Evolutionary conservation across 2,113 vertebrate genomes (phyloP).

Genomic region (Lynx canadensis): DNA sequence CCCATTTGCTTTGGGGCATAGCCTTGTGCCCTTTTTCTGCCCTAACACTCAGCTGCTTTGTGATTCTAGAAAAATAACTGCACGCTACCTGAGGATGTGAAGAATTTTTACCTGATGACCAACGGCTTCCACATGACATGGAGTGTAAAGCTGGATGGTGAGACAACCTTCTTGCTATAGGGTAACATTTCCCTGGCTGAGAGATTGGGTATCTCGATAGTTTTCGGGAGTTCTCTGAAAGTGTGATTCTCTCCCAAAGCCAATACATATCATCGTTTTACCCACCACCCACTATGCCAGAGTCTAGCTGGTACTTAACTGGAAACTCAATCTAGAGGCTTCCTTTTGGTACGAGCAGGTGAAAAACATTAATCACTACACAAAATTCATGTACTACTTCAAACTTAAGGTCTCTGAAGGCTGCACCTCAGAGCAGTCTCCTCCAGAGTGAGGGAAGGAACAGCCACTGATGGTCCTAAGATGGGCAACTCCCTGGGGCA

Average conservation of each 20-base stretch:
- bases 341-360: not conserved
- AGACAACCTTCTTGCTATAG: slow-evolving; percentile 60
- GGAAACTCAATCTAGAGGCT: not conserved
- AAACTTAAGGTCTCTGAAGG: not conserved
- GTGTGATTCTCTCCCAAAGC: not conserved
- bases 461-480: not conserved
- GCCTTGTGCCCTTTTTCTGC: not conserved
- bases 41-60: slow-evolving; percentile 17
- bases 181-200: not conserved
- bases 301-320: not conserved
- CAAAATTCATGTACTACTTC: not conserved
- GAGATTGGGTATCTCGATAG: not conserved
- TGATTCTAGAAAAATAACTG: slow-evolving; percentile 93
- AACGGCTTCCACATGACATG: slow-evolving; percentile 96
- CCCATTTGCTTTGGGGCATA: not conserved
- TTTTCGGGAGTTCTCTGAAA: not conserved
- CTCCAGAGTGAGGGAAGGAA: not conserved
- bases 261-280: not conserved
- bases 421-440: not conserved
- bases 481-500: not conserved
- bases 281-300: not conserved
- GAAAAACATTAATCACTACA: not conserved
- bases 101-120: slow-evolving; percentile 96
- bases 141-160: slow-evolving; percentile 94
- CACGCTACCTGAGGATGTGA: slow-evolving; percentile 93